Evolutionary conservation across 2,113 vertebrate genomes (phyloP).

Genomic region (Origma solitaria): DNA sequence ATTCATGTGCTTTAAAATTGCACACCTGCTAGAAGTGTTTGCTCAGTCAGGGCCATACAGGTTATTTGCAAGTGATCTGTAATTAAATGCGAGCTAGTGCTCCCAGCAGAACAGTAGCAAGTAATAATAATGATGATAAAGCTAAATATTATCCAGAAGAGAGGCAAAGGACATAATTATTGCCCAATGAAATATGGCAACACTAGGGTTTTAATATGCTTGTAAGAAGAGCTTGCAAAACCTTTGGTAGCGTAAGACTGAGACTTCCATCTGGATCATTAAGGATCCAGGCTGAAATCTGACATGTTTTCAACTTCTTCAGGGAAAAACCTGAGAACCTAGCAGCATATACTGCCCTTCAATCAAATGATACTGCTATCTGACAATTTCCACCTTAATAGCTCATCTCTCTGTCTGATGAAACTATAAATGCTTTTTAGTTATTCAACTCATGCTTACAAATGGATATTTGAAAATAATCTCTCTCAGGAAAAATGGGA

Average conservation of each 20-base stretch:
- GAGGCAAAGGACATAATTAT: conserved; percentile 23
- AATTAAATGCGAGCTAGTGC: conserved; percentile 51
- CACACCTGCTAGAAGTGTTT: neutral
- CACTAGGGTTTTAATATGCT: neutral
- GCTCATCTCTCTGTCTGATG: neutral
- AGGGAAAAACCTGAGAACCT: neutral
- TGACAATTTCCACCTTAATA: neutral
- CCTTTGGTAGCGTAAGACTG: neutral
- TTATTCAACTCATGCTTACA: neutral
- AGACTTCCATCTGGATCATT: neutral
- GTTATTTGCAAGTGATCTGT: conserved; percentile 7
- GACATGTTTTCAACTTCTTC: neutral
- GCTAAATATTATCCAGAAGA: conserved; percentile 18
- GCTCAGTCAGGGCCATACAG: neutral
- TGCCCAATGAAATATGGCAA: conserved; percentile 22
- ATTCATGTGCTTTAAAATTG: neutral
- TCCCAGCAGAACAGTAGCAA: conserved; percentile 46
- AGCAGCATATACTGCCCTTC: neutral
- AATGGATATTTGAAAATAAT: neutral
- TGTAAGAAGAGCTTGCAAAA: neutral
- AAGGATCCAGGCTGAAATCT: neutral
- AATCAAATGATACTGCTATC: neutral
- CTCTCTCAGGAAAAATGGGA: neutral
- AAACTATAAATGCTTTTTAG: neutral
- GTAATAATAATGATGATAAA: conserved; percentile 33